Conservation (phyloP, 2,888 invertebrate genomes). For the Myopa tessellatipennis region DNA sequence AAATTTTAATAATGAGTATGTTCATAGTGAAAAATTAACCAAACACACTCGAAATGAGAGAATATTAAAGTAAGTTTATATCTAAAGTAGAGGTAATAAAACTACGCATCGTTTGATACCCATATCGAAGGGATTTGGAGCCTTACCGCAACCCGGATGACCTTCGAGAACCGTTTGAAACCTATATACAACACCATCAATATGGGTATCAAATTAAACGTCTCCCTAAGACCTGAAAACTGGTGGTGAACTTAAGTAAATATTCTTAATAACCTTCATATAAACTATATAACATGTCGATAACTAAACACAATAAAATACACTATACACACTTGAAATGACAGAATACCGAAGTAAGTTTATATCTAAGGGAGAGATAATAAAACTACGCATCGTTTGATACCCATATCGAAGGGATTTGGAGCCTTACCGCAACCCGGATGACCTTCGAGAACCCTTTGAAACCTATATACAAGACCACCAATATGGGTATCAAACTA, state of each 20-base stretch:
- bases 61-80: not conserved
- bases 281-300: too few species aligned
- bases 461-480: not conserved
- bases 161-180: not conserved
- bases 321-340: too few species aligned
- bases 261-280: not conserved
- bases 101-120: not conserved
- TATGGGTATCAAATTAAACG: conserved; percentile 22
- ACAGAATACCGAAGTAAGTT: not conserved
- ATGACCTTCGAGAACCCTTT: not conserved
- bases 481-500: conserved; percentile 20
- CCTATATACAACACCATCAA: not conserved
- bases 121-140: not conserved
- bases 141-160: not conserved
- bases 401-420: not conserved
- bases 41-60: not conserved
- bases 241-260: not conserved
- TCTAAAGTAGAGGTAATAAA: not conserved
- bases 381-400: not conserved
- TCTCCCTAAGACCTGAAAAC: not conserved
- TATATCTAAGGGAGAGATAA: not conserved
- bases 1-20: too few species aligned
- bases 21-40: not conserved
- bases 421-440: not conserved
- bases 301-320: too few species aligned